These are phyloP conservation scores for Cosmorhoe ocellata DNA, from an alignment of 2,888 invertebrate genomes.

Conservation along the genomic window DNA sequence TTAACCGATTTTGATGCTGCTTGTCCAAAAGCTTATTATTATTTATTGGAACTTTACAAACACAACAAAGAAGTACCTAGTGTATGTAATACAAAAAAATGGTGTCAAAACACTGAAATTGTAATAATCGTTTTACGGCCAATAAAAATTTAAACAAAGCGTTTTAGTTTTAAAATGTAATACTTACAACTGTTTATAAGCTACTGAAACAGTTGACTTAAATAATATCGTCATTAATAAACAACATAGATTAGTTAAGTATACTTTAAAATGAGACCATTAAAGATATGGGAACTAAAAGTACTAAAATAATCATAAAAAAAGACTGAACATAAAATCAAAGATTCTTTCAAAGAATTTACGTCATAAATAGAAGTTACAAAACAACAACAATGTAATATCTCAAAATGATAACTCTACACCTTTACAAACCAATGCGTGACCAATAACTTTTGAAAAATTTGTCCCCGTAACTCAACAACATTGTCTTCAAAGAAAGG, in stretches of 20 bases:
- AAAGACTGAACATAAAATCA: background rate
- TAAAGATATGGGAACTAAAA: background rate
- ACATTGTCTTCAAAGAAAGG: conserved; percentile 62
- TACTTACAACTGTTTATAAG: too few relatives aligned
- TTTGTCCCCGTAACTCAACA: conserved; percentile 71
- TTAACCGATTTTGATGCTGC: too few relatives aligned
- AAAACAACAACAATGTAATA: conserved; percentile 19
- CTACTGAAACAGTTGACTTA: background rate
- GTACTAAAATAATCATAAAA: background rate
- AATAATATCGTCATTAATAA: background rate
- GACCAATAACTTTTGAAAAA: conserved; percentile 52
- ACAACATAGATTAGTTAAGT: background rate
- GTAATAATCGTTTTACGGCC: background rate
- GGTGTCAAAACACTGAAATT: background rate
- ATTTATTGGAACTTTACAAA: too few relatives aligned
- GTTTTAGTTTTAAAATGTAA: background rate
- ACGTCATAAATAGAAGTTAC: background rate
- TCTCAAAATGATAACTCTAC: conserved; percentile 38
- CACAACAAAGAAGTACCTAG: too few relatives aligned
- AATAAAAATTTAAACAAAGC: background rate
- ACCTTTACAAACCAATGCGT: conserved; percentile 40
- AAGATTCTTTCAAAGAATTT: background rate
- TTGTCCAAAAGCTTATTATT: too few relatives aligned
- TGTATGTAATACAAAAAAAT: background rate
- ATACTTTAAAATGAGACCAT: background rate